These are phyloP conservation scores for Trichogramma evanescens DNA, from an alignment of 2,888 invertebrate species.

Conservation along the genomic window DNA sequence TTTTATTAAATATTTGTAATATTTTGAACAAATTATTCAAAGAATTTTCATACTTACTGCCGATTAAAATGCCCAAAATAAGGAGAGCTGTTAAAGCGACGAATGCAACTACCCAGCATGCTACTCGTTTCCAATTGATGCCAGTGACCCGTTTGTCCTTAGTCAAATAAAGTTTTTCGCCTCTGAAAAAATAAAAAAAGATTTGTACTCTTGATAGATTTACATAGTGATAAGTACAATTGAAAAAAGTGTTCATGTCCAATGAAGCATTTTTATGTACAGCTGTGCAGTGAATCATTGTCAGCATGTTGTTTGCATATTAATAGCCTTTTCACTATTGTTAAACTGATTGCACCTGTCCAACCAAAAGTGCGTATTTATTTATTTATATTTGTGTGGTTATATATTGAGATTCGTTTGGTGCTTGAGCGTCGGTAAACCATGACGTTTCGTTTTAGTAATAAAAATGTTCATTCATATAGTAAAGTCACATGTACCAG, in stretches of 20 bases:
- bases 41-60: slow-evolving; percentile 53
- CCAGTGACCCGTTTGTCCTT: slow-evolving; percentile 70
- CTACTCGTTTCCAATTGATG: slow-evolving; percentile 55
- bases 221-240: neutral
- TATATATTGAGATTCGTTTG: slow-evolving; percentile 15
- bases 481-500: slow-evolving; percentile 1
- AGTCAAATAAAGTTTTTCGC: slow-evolving; percentile 75
- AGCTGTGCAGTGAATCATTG: slow-evolving; percentile 34
- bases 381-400: slow-evolving; percentile 16
- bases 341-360: slow-evolving; percentile 19
- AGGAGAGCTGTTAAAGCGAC: slow-evolving; percentile 60
- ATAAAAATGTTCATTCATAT: neutral
- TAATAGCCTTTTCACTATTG: slow-evolving; percentile 35
- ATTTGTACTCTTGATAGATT: neutral
- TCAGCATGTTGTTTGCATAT: slow-evolving; percentile 35
- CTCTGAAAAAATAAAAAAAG: slow-evolving; percentile 54
- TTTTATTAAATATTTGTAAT: neutral
- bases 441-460: neutral
- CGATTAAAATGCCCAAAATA: slow-evolving; percentile 66
- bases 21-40: neutral
- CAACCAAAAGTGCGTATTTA: slow-evolving; percentile 22
- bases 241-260: slow-evolving; percentile 1
- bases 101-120: slow-evolving; percentile 65
- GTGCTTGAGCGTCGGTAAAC: slow-evolving; percentile 14
- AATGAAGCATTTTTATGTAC: slow-evolving; percentile 38